A percentile compares a stretch with the other conserved stretches of the same genome.
These are phyloP conservation scores for Brotula barbata DNA, from an alignment of 2,797 vertebrate genomes.

Conservation along the genomic window DNA sequence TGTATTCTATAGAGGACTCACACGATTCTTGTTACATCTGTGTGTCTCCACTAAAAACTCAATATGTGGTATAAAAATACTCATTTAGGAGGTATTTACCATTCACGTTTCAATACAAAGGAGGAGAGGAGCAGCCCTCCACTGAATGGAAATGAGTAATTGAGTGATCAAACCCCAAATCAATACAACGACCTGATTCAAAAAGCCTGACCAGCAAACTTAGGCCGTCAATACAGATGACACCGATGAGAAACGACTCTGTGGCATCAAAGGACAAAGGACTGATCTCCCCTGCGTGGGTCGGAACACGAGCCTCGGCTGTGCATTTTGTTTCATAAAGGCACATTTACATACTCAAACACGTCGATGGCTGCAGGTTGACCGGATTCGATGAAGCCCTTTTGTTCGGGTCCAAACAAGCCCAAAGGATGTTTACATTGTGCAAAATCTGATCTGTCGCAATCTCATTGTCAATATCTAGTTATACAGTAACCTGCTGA, in stretches of 20 bases:
- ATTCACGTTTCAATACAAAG: neutral
- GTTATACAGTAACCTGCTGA: slow-evolving; percentile 8
- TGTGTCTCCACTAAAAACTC: neutral
- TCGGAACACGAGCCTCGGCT: slow-evolving; percentile 30
- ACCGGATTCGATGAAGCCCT: no score
- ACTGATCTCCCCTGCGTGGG: slow-evolving; percentile 13
- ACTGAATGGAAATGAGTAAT: slow-evolving; percentile 32
- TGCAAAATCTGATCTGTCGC: neutral
- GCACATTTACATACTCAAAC: no score
- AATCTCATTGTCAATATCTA: neutral
- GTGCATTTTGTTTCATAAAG: slow-evolving; percentile 6
- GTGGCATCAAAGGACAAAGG: slow-evolving; percentile 55
- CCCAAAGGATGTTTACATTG: neutral
- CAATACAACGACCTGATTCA: slow-evolving; percentile 49
- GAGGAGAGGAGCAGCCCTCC: neutral
- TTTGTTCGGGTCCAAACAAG: no score
- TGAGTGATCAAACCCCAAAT: slow-evolving; percentile 48
- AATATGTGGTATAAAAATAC: neutral
- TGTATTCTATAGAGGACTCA: neutral
- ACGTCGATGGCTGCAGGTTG: no score
- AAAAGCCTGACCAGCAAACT: slow-evolving; percentile 33
- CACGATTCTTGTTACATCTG: neutral
- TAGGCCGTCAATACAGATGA: slow-evolving; percentile 40
- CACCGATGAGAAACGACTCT: slow-evolving; percentile 43
- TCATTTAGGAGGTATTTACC: neutral